Evolutionary conservation across 2,797 vertebrate species (phyloP).

Genomic region (Eremophila alpestris): DNA sequence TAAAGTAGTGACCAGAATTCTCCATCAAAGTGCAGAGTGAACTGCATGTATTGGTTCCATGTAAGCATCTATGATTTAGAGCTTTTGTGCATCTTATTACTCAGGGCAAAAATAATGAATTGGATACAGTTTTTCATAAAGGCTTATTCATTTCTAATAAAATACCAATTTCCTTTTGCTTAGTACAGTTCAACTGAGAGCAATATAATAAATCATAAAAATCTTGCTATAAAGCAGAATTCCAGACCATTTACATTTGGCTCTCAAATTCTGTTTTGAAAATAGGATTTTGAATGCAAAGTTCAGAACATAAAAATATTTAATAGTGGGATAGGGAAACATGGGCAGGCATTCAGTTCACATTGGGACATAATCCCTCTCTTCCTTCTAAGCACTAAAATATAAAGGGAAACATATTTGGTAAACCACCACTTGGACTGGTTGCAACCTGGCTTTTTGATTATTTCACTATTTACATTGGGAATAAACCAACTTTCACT

Average conservation of each 20-base stretch:
- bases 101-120: not conserved
- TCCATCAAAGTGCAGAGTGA: not conserved
- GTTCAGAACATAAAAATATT: constrained; percentile 45
- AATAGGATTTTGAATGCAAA: constrained; percentile 38
- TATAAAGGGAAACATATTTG: constrained; percentile 49
- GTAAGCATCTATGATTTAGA: not conserved
- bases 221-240: constrained; percentile 39
- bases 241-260: constrained; percentile 18
- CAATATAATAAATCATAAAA: constrained; percentile 44
- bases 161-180: constrained; percentile 45
- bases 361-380: constrained; percentile 6
- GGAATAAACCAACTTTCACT: constrained; percentile 40
- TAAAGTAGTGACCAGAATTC: not conserved
- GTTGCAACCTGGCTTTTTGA: constrained; percentile 50
- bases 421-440: constrained; percentile 48
- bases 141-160: constrained; percentile 36
- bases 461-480: constrained; percentile 44
- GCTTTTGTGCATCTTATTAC: constrained; percentile 2
- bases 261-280: constrained; percentile 40
- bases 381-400: constrained; percentile 6
- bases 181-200: constrained; percentile 32
- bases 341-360: not conserved
- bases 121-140: constrained; percentile 25
- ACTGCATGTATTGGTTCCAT: not conserved
- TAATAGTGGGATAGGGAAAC: constrained; percentile 20